Evolutionary conservation across 1,140 invertebrate genomes (phyloP), one percentile per base, ranked within the genome.

Genomic region (Platyscapa corneri): DNA sequence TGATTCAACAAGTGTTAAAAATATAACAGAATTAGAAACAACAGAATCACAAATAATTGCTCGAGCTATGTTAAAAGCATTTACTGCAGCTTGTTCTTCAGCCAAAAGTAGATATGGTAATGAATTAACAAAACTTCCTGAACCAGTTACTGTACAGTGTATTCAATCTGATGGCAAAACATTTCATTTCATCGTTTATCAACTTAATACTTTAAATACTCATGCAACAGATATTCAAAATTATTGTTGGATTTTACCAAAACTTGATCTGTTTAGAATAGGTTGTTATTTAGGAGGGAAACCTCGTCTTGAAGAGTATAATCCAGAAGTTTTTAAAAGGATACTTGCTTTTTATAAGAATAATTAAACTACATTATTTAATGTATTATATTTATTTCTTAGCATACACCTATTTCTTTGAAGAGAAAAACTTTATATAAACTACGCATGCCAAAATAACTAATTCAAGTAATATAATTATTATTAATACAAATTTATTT

Each of bases 181-280:
- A 14, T 97, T 97, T 89, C 95, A 97, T 89, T 98, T 98, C 91
- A 95, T 96, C 18, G 94, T 97, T 60, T 95, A 97, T 86, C 97
- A 98, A 92, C 92, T 98, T n/a, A 98, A 98, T 89, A 97, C 97
- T 3, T 92, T 98, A 32, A 94, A 97, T 8, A 93, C 95, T 90
- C 93, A 94, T 6, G 90, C 81, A 42, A 92, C 94, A 49, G 95
- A 95, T n/a, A 91, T 94, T 3, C 97, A 96, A 90, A 98, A 98
- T 92, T 94, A 96, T 87, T 97, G 96, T 94, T 98, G 97, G 94
- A 94, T 95, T 83, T 94, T 95, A 72, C 94, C 95, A 34, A 93
- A 94, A 86, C 92, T 96, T 65, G 90, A 95, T 86, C 88, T 98
- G n/a, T 98, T 96, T 90, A 90, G 95, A 12, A 94, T 94, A 65